Base-by-base conservation (phyloP, 1,140 invertebrate genomes). In the Akabosia matsudoensis region DNA sequence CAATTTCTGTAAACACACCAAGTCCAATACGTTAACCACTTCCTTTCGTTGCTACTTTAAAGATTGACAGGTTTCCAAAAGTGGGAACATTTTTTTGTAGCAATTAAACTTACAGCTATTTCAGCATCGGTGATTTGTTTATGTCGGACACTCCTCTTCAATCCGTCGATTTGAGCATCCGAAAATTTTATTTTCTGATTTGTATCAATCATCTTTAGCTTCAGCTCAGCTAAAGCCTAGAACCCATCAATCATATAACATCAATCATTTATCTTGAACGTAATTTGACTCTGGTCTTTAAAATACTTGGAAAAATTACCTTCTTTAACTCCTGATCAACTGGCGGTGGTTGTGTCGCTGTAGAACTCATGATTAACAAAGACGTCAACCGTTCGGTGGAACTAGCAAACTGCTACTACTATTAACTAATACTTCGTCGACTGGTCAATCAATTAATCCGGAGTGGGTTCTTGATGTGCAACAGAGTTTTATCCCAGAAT, bases 191-290 rank as follows among this genome's bases (percentile, higher is more conserved):
- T 85, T 84, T 93, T 93, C 83, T 94, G 91, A 74, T 87, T 89
- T 0, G 93, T 93, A 78, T 91, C 90, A 0, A 93, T 86, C 88
- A 92, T 90, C 86, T 94, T 95, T n/a, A 89, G 87, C 83, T 95
- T 93, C 45, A 95, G 85, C 80, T 95, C 93, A 30, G 88, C 84
- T 83, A 96, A 95, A 13, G 93, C 93, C 88, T 94, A n/a, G n/a
- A n/a, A n/a, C n/a, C n/a, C n/a, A n/a, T n/a, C n/a, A n/a, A n/a
- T n/a, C n/a, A n/a, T n/a, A n/a, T n/a, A n/a, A n/a, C n/a, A n/a
- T n/a, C n/a, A n/a, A n/a, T n/a, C n/a, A n/a, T n/a, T n/a, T n/a
- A n/a, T n/a, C n/a, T n/a, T n/a, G n/a, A n/a, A n/a, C n/a, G n/a
- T n/a, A n/a, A n/a, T n/a, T n/a, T n/a, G n/a, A n/a, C n/a, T n/a